phyloP scores from a whole-genome alignment of 2,797 vertebrate species.

The Spea hammondii region DNA sequence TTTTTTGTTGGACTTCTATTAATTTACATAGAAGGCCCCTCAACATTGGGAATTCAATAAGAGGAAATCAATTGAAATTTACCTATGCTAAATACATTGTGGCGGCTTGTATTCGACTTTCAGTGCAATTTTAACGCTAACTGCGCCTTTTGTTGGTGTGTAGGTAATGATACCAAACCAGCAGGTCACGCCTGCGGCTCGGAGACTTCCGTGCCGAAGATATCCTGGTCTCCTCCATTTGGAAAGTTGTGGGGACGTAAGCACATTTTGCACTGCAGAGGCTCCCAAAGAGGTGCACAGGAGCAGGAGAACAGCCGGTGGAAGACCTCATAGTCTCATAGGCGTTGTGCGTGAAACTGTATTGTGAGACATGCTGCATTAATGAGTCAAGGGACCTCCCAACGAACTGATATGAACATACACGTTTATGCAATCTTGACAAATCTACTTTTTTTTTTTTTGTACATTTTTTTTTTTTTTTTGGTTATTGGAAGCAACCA shows the following conservation, averaged over 20 bases:
- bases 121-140: neutral
- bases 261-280: slow-evolving; percentile 67
- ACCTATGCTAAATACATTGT: too few relatives aligned
- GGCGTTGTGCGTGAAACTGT: slow-evolving; percentile 77
- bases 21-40: too few relatives aligned
- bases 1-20: too few relatives aligned
- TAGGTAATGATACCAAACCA: slow-evolving; percentile 65
- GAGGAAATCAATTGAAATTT: too few relatives aligned
- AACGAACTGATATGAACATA: slow-evolving; percentile 7
- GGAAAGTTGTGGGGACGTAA: slow-evolving; percentile 78
- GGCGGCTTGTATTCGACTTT: too few relatives aligned
- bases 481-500: neutral
- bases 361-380: slow-evolving; percentile 63
- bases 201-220: slow-evolving; percentile 52
- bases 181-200: slow-evolving; percentile 32
- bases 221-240: slow-evolving; percentile 71
- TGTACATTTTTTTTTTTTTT: neutral
- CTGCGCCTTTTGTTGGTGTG: slow-evolving; percentile 9
- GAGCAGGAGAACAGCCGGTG: slow-evolving; percentile 55
- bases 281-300: slow-evolving; percentile 38
- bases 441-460: neutral
- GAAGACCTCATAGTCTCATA: slow-evolving; percentile 74
- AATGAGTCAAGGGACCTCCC: neutral
- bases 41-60: too few relatives aligned
- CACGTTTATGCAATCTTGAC: neutral